Base-by-base conservation (phyloP, 2,888 invertebrate genomes). In the Lithosia quadra region DNA sequence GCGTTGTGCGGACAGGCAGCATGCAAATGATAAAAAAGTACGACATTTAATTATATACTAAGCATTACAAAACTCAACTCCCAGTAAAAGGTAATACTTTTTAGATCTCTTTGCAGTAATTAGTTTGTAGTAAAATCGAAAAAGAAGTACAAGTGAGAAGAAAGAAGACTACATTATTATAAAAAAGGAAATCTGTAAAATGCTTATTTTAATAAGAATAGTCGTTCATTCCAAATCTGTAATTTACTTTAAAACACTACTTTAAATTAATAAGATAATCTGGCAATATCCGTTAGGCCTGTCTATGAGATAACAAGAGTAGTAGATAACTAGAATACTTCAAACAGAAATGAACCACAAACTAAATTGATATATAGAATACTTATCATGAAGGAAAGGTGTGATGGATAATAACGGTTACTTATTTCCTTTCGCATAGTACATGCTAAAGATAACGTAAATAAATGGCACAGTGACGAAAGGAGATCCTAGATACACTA, bases 1-100 rank as follows among this genome's bases (percentile, higher is more conserved):
- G 95, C 94, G 95, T 90, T 88, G 95, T 95, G 95, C 93, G 93
- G 93, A 94, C 94, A 95, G 95, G 95, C 93, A 93, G 95, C 95
- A 96, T 94, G 94, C 95, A 94, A 95, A 94, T 90, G 88, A 92
- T 91, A 93, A 93, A 92, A n/a, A 70, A 94, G 93, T 90, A 86
- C 84, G 86, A 94, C 91, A 91, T 91, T 92, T 91, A 91, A 89
- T 88, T 81, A 87, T 84, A 88, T 78, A 87, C 85, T 85, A 91
- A 91, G 90, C 92, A 64, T 81, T 75, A 81, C 75, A 56, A 74
- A 74, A 18, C 63, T 43, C 58, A 58, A 78, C 63, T 71, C 73
- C 80, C n/a, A 82, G 80, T 71, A 80, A 81, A 81, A 65, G 70
- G 67, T 72, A 79, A 79, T 63, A 49, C 18, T 15, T 49, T 49